These are phyloP conservation scores for Temnothorax rugatulus DNA, from an alignment of 2,888 invertebrate species.

Conservation along the genomic window DNA sequence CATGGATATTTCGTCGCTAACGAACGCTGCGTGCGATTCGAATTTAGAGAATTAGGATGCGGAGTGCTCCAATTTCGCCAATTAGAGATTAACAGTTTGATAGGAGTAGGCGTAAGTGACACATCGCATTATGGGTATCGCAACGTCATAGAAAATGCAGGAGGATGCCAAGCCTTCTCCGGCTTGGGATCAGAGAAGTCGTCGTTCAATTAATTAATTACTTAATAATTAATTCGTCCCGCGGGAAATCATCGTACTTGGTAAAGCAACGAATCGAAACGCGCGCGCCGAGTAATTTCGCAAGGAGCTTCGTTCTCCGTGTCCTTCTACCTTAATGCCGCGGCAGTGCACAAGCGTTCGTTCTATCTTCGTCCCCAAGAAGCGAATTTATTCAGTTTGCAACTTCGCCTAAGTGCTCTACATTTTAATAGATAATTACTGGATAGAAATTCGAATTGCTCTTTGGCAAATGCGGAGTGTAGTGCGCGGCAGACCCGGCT, in stretches of 20 bases:
- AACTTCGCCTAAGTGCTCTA: slow-evolving; percentile 47
- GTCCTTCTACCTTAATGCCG: slow-evolving; percentile 38
- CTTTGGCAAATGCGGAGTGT: slow-evolving; percentile 26
- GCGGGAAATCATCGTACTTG: slow-evolving; percentile 70
- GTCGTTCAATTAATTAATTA: slow-evolving; percentile 75
- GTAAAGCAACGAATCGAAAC: slow-evolving; percentile 58
- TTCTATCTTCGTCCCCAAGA: slow-evolving; percentile 34
- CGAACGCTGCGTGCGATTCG: background rate
- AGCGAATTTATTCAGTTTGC: slow-evolving; percentile 54
- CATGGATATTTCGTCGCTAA: background rate
- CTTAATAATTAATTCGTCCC: slow-evolving; percentile 75
- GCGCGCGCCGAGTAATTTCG: slow-evolving; percentile 51
- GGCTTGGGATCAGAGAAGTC: slow-evolving; percentile 45
- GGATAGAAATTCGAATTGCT: slow-evolving; percentile 49
- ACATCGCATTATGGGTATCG: slow-evolving; percentile 15
- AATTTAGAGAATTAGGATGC: background rate
- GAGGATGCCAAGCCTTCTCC: slow-evolving; percentile 1
- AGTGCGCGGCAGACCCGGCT: background rate
- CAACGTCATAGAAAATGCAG: slow-evolving; percentile 28
- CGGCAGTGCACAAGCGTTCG: background rate
- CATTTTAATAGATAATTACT: slow-evolving; percentile 56
- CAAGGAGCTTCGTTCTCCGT: slow-evolving; percentile 52
- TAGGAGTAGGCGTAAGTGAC: background rate
- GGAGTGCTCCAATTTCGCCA: background rate
- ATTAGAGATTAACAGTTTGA: slow-evolving; percentile 19